These are phyloP conservation scores for Maconellicoccus hirsutus DNA, from an alignment of 1,140 invertebrate genomes.

Conservation along the genomic window DNA sequence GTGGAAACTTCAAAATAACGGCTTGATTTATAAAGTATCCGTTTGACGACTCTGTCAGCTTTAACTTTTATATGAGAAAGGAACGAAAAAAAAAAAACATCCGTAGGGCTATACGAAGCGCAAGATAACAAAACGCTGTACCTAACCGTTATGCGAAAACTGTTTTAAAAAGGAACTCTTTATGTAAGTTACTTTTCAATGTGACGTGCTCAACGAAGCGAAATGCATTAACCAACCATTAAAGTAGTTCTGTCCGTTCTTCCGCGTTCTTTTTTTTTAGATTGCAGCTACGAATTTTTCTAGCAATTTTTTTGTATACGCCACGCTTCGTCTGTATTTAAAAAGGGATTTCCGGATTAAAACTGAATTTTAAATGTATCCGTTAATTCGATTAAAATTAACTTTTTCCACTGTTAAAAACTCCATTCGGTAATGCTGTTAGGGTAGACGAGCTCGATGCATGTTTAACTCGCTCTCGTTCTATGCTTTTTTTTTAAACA, in stretches of 20 bases:
- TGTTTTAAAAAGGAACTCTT: constrained; percentile 2
- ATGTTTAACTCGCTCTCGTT: too few relatives aligned
- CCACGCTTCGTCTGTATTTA: neutral
- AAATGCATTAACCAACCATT: constrained; percentile 16
- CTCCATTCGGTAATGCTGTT: neutral
- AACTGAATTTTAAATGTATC: neutral
- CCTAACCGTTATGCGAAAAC: neutral
- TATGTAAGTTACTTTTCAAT: constrained; percentile 22
- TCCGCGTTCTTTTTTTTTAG: constrained; percentile 1
- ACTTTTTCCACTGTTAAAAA: neutral
- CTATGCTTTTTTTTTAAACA: neutral
- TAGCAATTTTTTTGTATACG: neutral
- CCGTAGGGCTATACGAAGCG: too few relatives aligned
- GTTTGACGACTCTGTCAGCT: constrained; percentile 2
- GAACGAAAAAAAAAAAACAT: neutral
- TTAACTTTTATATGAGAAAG: neutral
- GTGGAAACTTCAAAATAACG: neutral
- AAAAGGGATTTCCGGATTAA: constrained; percentile 6
- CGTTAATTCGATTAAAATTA: constrained; percentile 21
- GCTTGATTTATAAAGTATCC: neutral
- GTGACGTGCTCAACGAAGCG: constrained; percentile 16
- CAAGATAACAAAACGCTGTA: neutral
- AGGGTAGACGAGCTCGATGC: neutral
- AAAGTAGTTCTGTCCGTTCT: constrained; percentile 20
- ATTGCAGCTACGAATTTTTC: neutral